Percentiles rank a stretch among this genome's conserved stretches.
Conservation (phyloP, 1,140 invertebrate species). For the Bombus ignitus region DNA sequence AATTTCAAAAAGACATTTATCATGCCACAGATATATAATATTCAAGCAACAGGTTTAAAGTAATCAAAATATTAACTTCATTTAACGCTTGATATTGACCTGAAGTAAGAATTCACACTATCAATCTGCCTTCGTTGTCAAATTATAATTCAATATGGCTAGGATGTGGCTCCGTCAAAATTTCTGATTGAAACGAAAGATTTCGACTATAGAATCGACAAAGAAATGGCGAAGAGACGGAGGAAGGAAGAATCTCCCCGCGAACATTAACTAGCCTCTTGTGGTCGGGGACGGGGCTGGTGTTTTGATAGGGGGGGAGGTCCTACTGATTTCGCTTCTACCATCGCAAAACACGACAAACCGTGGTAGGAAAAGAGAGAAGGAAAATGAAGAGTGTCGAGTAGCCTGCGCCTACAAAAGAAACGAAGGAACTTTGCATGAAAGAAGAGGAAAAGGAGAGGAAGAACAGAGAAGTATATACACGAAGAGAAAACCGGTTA, state of each 20-base stretch:
- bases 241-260: conserved; percentile 10
- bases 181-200: conserved; percentile 30
- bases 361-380: neutral
- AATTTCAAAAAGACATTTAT: no score
- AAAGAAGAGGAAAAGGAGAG: neutral
- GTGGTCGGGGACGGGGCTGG: neutral
- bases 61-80: no score
- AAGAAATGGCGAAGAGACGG: neutral
- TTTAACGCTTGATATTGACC: neutral
- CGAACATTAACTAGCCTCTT: conserved; percentile 20
- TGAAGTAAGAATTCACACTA: neutral
- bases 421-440: neutral
- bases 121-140: neutral
- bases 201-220: conserved; percentile 7
- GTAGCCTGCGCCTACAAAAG: conserved; percentile 17
- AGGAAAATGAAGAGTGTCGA: conserved; percentile 8
- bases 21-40: no score
- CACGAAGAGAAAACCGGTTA: neutral
- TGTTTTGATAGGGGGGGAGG: neutral
- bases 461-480: neutral
- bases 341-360: neutral
- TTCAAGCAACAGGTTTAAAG: no score
- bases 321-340: conserved; percentile 35
- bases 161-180: conserved; percentile 4
- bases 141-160: neutral